Evolutionary conservation across 2,113 vertebrate genomes (phyloP), one percentile per base, ranked within the genome.

Genomic region (Oncorhynchus mykiss): DNA sequence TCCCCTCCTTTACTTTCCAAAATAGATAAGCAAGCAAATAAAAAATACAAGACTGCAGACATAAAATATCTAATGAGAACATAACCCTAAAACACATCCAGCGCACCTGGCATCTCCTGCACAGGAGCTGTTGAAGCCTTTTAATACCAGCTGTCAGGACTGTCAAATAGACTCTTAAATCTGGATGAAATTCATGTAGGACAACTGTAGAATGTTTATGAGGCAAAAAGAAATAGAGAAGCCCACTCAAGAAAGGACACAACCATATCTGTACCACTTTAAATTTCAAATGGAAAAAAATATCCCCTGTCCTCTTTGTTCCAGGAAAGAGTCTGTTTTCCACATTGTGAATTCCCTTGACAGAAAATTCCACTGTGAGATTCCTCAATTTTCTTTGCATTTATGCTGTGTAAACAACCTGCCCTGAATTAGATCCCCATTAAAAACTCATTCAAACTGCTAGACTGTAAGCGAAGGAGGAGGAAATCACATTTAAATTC

Each of bases 91-190:
- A 64, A n/a, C 60, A 64, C 31, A 68, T 25, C 18, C 20, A 69
- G 5, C 45, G 31, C 16, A 69, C 34, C 67, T 69, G 67, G 31
- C 8, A 68, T 34, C 31, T 68, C 16, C 14, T 39, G 14, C 3
- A 68, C 31, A 31, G 71, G 51, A 81, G 70, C 18, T 62, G 13
- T 54, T 54, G 13, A 54, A 81, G 75, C 54, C 60, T 60, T 76
- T 82, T 72, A 73, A 77, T 70, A 51, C 59, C 75, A 74, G 79
- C 72, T 80, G 78, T 71, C 51, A 75, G 25, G 71, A 31, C 71
- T 67, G 73, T 82, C 65, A 67, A 76, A 76, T 34, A 66, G 75
- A 22, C 79, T 74, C 67, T 79, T 80, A 83, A 85, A 81, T 81
- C 73, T 69, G 78, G 62, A 76, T 60, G 22, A 45, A 80, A 80